Conservation (phyloP, 1,140 invertebrate genomes). For the Drosophila dunni region DNA sequence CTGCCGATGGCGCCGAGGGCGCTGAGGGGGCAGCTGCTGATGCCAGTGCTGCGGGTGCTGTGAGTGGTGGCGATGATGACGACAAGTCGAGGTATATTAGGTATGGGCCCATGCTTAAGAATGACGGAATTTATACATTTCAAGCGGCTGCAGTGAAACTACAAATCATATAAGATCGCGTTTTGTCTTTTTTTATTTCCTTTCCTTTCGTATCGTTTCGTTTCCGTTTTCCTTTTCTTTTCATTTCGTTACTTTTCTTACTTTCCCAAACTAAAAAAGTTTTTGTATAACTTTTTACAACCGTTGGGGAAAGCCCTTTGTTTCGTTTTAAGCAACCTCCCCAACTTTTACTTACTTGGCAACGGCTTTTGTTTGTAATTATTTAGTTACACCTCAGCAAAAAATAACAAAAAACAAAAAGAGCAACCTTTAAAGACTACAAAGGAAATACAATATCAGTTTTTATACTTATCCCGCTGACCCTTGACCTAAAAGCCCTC, state of each 20-base stretch:
- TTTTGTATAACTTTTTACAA: conserved; percentile 27
- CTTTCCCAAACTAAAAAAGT: background rate
- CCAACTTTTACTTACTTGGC: conserved; percentile 13
- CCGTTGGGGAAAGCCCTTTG: conserved; percentile 12
- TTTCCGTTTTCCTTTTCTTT: conserved; percentile 4
- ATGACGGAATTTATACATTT: conserved; percentile 84
- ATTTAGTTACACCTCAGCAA: conserved; percentile 8
- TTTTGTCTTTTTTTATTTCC: conserved; percentile 52
- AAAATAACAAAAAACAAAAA: background rate
- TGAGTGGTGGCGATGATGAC: conserved; percentile 91
- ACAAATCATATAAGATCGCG: conserved; percentile 44
- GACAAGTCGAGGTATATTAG: conserved; percentile 92
- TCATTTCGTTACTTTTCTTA: background rate
- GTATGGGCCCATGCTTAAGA: conserved; percentile 86
- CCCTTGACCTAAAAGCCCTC: conserved; percentile 10
- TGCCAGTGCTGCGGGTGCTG: conserved; percentile 84
- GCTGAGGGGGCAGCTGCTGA: conserved; percentile 85
- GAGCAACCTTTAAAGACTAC: background rate
- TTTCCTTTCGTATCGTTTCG: conserved; percentile 28
- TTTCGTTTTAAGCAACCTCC: background rate
- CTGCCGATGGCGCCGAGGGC: conserved; percentile 76
- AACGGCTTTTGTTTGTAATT: conserved; percentile 29
- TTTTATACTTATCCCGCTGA: conserved; percentile 8
- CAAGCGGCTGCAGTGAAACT: conserved; percentile 47
- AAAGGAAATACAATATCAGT: conserved; percentile 6